Evolutionary conservation across 2,888 invertebrate species (phyloP).

Genomic region (Sepiola atlantica): DNA sequence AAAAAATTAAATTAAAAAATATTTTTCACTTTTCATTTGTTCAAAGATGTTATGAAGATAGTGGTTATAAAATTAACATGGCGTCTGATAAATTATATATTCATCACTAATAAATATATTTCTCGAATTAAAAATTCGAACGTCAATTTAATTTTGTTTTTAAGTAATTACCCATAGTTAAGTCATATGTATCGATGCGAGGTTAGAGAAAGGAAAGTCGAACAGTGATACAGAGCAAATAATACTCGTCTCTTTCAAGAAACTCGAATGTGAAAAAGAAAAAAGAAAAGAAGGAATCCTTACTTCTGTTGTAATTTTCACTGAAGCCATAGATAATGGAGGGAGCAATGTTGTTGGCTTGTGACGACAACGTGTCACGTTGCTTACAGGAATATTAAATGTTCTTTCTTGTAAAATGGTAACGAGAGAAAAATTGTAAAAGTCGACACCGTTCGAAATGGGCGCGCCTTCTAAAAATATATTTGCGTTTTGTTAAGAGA

Average conservation of each 20-base stretch:
- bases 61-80: neutral
- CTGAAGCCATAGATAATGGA: no score
- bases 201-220: neutral
- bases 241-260: neutral
- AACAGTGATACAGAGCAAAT: neutral
- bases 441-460: no score
- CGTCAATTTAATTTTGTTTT: neutral
- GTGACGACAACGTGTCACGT: no score
- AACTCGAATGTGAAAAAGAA: neutral
- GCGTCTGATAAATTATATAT: neutral
- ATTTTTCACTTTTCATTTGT: no score
- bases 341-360: no score
- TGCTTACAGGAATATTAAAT: no score
- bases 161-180: neutral
- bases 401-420: no score
- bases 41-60: neutral
- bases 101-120: neutral
- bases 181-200: neutral
- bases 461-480: no score
- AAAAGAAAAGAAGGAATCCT: neutral
- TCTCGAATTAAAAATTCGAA: neutral
- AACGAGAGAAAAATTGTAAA: no score
- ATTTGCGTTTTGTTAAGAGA: no score
- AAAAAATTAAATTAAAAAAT: no score
- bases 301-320: neutral